A percentile compares a stretch with the other conserved stretches of the same genome.
phyloP scores from a whole-genome alignment of 2,797 vertebrate species.

The Graptemys geographica region DNA sequence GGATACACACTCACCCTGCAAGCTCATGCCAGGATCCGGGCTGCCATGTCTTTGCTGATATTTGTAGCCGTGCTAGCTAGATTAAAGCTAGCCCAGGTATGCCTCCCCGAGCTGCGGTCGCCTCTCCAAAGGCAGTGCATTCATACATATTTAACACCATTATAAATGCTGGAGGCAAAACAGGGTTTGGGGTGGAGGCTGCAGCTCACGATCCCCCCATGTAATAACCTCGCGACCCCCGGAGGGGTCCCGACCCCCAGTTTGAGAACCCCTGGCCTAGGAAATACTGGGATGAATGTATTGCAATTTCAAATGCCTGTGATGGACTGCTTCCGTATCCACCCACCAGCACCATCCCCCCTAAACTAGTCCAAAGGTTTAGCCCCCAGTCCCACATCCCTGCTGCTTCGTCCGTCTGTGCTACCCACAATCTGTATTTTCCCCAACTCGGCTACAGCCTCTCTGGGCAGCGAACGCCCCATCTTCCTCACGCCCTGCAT shows the following conservation, averaged over 20 bases:
- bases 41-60: background rate
- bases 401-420: background rate
- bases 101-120: too few species aligned
- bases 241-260: too few species aligned
- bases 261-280: background rate
- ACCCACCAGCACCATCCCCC: background rate
- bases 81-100: background rate
- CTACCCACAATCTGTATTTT: background rate
- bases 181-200: too few species aligned
- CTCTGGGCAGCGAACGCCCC: background rate
- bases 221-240: too few species aligned
- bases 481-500: background rate
- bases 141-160: too few species aligned
- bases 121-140: background rate
- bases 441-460: background rate
- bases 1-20: background rate
- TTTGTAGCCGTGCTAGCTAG: background rate
- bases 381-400: background rate
- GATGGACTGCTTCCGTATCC: background rate
- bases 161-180: too few species aligned
- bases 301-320: background rate
- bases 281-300: background rate
- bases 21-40: too few species aligned
- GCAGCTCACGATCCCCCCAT: too few species aligned
- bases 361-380: background rate